These are phyloP conservation scores for Agrochola macilenta DNA, from an alignment of 2,888 invertebrate species.

Conservation along the genomic window DNA sequence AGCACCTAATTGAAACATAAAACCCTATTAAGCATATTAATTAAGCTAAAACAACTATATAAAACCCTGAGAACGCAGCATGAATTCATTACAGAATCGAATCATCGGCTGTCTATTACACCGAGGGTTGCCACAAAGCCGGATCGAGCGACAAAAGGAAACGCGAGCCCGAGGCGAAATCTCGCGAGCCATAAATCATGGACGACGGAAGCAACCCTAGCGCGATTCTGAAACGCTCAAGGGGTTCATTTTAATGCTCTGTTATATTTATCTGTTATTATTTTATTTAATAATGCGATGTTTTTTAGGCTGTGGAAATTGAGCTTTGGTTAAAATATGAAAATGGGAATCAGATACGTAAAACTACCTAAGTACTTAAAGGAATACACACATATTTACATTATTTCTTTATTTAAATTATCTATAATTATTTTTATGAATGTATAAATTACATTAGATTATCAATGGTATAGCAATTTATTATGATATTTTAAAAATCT, in stretches of 20 bases:
- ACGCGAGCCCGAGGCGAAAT: conserved; percentile 78
- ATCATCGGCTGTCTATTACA: conserved; percentile 77
- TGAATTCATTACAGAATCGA: conserved; percentile 74
- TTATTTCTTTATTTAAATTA: neutral
- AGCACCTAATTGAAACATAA: conserved; percentile 63
- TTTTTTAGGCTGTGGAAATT: conserved; percentile 14
- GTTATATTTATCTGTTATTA: conserved; percentile 68
- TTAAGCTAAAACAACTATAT: conserved; percentile 69
- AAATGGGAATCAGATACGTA: neutral
- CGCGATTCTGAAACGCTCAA: conserved; percentile 73
- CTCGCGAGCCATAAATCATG: conserved; percentile 83
- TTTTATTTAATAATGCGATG: conserved; percentile 61
- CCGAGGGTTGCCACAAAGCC: conserved; percentile 79
- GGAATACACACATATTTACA: neutral
- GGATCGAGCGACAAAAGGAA: conserved; percentile 77
- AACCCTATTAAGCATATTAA: conserved; percentile 68
- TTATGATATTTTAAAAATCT: neutral
- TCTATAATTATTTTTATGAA: neutral
- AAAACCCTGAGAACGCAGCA: conserved; percentile 66
- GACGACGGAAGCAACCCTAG: conserved; percentile 80
- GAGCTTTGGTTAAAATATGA: neutral
- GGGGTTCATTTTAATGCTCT: conserved; percentile 80
- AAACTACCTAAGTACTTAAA: neutral
- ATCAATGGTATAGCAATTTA: neutral
- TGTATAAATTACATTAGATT: too few species aligned